Evolutionary conservation across 2,888 invertebrate species (phyloP).

Genomic region (Mellilla xanthometata): DNA sequence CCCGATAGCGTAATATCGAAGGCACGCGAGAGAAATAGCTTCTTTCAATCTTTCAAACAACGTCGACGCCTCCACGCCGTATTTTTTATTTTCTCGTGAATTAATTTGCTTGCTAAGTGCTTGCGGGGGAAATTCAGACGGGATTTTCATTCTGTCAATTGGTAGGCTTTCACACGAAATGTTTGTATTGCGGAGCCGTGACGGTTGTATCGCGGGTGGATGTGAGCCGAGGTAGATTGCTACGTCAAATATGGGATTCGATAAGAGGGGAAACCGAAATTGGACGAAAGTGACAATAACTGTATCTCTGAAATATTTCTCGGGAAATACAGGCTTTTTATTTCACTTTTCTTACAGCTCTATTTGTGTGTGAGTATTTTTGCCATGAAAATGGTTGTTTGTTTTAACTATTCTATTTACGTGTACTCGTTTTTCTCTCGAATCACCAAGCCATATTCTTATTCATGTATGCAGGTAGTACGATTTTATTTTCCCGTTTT

Average conservation of each 20-base stretch:
- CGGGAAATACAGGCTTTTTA: conserved; percentile 11
- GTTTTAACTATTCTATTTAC: too few relatives aligned
- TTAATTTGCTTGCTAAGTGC: conserved; percentile 70
- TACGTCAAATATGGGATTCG: conserved; percentile 31
- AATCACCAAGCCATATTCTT: too few relatives aligned
- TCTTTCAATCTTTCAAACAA: conserved; percentile 55
- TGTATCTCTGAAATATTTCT: conserved; percentile 15
- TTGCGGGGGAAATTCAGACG: conserved; percentile 50
- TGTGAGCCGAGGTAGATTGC: conserved; percentile 32
- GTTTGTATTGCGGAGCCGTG: conserved; percentile 49
- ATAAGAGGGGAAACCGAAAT: conserved; percentile 28
- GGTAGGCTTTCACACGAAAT: conserved; percentile 49
- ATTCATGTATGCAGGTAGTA: too few relatives aligned
- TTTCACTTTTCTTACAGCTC: conserved; percentile 8
- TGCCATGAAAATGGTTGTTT: conserved; percentile 6
- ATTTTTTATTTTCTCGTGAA: conserved; percentile 59
- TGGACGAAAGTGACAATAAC: conserved; percentile 24
- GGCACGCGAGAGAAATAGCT: conserved; percentile 54
- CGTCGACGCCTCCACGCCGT: conserved; percentile 46
- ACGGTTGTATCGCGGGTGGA: conserved; percentile 42
- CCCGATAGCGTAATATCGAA: conserved; percentile 49
- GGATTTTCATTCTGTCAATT: conserved; percentile 54
- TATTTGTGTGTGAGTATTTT: neutral
- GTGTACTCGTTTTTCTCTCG: too few relatives aligned
- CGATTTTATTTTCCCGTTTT: too few relatives aligned